Conservation (phyloP, 2,888 invertebrate genomes). For the Alloplasta piceator region DNA sequence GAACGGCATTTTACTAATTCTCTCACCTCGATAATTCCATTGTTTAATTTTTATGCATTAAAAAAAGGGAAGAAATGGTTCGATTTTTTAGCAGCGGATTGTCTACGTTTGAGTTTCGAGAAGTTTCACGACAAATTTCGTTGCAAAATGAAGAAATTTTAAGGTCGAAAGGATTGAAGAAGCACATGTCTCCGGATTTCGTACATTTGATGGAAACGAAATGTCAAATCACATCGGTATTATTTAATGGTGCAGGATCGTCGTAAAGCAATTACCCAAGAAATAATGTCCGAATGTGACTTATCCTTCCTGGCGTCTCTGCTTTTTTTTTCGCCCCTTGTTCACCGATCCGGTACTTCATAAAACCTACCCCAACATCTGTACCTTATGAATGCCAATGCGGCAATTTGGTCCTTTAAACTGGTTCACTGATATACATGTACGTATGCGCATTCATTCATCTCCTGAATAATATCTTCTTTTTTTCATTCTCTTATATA, state of each 20-base stretch:
- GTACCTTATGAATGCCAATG: slow-evolving; percentile 64
- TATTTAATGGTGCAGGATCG: slow-evolving; percentile 10
- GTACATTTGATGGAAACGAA: slow-evolving; percentile 1
- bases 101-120: slow-evolving; percentile 23
- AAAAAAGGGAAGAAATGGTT: slow-evolving; percentile 5
- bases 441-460: slow-evolving; percentile 62
- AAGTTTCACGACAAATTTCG: slow-evolving; percentile 8
- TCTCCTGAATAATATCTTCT: slow-evolving; percentile 61
- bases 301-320: slow-evolving; percentile 20
- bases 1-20: slow-evolving; percentile 5
- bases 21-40: neutral
- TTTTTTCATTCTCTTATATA: slow-evolving; percentile 44
- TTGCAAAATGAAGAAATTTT: slow-evolving; percentile 5
- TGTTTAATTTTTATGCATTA: slow-evolving; percentile 24
- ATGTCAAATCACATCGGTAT: slow-evolving; percentile 22
- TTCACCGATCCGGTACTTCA: slow-evolving; percentile 46
- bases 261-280: slow-evolving; percentile 28
- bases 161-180: slow-evolving; percentile 14
- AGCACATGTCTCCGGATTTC: neutral
- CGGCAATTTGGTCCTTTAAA: slow-evolving; percentile 77
- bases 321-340: slow-evolving; percentile 20
- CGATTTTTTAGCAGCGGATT: slow-evolving; percentile 37
- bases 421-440: slow-evolving; percentile 73
- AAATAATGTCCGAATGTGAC: slow-evolving; percentile 44
- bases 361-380: slow-evolving; percentile 63